Conservation (phyloP, 2,888 invertebrate species). For the Clivina fossor region DNA sequence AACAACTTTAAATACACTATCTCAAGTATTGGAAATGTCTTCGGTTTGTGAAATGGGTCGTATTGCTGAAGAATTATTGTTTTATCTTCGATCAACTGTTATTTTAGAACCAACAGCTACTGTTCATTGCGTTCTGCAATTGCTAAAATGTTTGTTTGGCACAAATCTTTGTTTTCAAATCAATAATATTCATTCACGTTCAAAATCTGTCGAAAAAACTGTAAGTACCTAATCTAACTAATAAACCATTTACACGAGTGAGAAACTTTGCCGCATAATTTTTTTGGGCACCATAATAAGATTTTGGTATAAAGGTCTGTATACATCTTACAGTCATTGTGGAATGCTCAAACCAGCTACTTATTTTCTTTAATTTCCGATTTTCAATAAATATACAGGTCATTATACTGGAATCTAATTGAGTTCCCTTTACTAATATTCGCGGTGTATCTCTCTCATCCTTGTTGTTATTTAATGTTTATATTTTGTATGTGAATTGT, state of each 20-base stretch:
- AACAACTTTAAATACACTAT: constrained; percentile 65
- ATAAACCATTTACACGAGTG: not conserved
- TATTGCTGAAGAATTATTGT: constrained; percentile 78
- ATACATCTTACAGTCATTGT: no score
- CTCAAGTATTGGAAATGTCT: constrained; percentile 70
- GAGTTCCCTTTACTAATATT: no score
- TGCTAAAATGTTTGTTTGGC: constrained; percentile 73
- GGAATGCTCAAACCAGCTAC: no score
- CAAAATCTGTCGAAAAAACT: not conserved
- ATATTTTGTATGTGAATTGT: not conserved
- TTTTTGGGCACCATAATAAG: no score
- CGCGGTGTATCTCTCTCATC: no score
- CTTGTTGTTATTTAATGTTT: no score
- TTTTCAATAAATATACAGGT: no score
- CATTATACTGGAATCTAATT: no score
- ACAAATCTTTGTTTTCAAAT: constrained; percentile 65
- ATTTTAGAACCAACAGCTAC: constrained; percentile 68
- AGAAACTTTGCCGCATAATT: no score
- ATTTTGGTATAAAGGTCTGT: no score
- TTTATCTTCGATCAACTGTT: constrained; percentile 72
- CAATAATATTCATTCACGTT: constrained; percentile 46
- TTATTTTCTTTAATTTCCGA: no score
- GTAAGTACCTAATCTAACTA: constrained; percentile 3
- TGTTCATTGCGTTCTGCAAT: constrained; percentile 75
- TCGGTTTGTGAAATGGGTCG: constrained; percentile 70